Base-by-base conservation (phyloP, 2,888 invertebrate species). In the Ditula angustiorana region DNA sequence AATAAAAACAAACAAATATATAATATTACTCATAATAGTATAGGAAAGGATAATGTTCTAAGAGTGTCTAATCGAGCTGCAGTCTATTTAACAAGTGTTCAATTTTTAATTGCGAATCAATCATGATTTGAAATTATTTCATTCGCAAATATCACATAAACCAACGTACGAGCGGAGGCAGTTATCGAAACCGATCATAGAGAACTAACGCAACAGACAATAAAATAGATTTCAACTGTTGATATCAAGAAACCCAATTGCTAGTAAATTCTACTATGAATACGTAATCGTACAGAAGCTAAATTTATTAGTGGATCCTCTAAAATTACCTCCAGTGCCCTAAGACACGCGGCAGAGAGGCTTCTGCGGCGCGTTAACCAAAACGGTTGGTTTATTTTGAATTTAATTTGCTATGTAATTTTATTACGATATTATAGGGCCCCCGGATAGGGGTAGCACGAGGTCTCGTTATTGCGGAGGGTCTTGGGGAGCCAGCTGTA, bases 241-340 rank as follows among this genome's bases (percentile, higher is more conserved):
- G 49, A 46, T 50, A 50, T 28, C 49, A 46, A 46, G n/a, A 7
- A 28, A 28, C 24, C 24, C 3, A 19, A n/a, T 44, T 5, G 23
- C 24, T 46, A 46, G 23, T 46, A 21, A 46, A 46, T 46, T 46
- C 46, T n/a, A 24, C 24, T 23, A 24, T 46, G 46, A 46, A 46
- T 46, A 46, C 21, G 21, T 46, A 46, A 46, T 19, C 19, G 41
- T 19, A 10, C 41, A 19, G 41, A 19, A 10, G 41, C 19, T 41
- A 41, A 41, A 41, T 41, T 41, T 41, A 41, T 41, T 41, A 41
- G 41, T 19, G 16, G 41, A 41, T 19, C 41, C 41, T 46, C 11
- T n/a, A 21, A 46, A 46, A 46, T 46, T 46, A 46, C 46, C 23
- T 46, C 44, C 44, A 46, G 4, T 23, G 46, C 46, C 46, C 23